phyloP scores from a whole-genome alignment of 2,888 invertebrate species.

The Agriopis aurantiaria region DNA sequence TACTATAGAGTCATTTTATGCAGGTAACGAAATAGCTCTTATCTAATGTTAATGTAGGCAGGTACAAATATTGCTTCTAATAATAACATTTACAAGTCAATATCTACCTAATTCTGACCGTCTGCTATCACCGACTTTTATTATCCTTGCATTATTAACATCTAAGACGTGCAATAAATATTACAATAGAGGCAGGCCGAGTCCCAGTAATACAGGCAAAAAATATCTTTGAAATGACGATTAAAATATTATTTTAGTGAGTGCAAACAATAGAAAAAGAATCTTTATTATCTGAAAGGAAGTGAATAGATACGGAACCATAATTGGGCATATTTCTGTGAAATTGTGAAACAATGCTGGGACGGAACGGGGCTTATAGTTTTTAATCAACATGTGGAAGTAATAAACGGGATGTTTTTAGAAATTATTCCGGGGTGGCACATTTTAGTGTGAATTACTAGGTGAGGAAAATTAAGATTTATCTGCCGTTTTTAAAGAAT shows the following conservation, averaged over 20 bases:
- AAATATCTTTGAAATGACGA: conserved; percentile 71
- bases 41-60: conserved; percentile 4
- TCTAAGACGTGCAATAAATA: conserved; percentile 70
- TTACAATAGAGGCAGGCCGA: conserved; percentile 63
- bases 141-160: conserved; percentile 60
- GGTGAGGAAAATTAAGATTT: conserved; percentile 7
- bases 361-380: conserved; percentile 54
- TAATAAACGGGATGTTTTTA: conserved; percentile 39
- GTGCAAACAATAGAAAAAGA: conserved; percentile 74
- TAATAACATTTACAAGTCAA: conserved; percentile 51
- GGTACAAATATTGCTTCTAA: conserved; percentile 38
- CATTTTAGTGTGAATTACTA: conserved; percentile 13
- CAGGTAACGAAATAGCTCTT: too few relatives aligned
- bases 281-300: conserved; percentile 81
- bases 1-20: too few relatives aligned
- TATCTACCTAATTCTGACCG: conserved; percentile 40
- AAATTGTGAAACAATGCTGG: conserved; percentile 75
- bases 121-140: conserved; percentile 53
- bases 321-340: conserved; percentile 72
- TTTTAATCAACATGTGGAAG: conserved; percentile 66
- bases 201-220: conserved; percentile 59
- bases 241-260: conserved; percentile 79
- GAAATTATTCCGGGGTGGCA: conserved; percentile 14
- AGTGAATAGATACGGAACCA: conserved; percentile 77
- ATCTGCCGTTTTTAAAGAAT: background rate